Conservation (phyloP, 2,113 vertebrate genomes). For the Dissostichus mawsoni region DNA sequence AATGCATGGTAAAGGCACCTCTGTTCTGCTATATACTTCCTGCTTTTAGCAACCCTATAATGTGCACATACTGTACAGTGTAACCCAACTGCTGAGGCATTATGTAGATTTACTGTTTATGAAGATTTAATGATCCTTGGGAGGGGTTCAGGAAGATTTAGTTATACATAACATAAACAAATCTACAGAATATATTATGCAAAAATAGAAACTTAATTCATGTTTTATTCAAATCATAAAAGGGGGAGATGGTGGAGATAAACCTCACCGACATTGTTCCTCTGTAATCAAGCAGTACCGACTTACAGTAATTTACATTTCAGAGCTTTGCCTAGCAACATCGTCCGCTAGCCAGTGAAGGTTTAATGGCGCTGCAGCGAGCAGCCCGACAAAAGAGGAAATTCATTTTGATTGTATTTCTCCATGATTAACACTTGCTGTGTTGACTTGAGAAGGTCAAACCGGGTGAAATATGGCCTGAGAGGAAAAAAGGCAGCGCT, state of each 20-base stretch:
- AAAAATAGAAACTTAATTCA: conserved; percentile 26
- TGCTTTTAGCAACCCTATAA: not conserved
- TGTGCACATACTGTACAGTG: not conserved
- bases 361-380: conserved; percentile 38
- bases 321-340: conserved; percentile 46
- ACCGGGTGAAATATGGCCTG: conserved; percentile 55
- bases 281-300: not conserved
- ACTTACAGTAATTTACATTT: conserved; percentile 36
- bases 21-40: not conserved
- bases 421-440: conserved; percentile 70
- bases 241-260: conserved; percentile 5
- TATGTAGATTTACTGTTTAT: not conserved
- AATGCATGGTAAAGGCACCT: conserved; percentile 19
- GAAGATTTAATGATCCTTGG: conserved; percentile 4
- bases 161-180: conserved; percentile 4
- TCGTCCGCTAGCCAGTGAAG: conserved; percentile 16
- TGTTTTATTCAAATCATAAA: conserved; percentile 29
- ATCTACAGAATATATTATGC: conserved; percentile 18
- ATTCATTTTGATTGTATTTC: conserved; percentile 52
- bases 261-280: not conserved
- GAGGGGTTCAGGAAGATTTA: not conserved
- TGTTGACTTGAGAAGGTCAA: conserved; percentile 73
- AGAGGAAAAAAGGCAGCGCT: conserved; percentile 39
- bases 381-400: conserved; percentile 42
- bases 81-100: not conserved